Base-by-base conservation (phyloP, 64 coral and sea anemone genomes). In the Anthopleura sola region DNA sequence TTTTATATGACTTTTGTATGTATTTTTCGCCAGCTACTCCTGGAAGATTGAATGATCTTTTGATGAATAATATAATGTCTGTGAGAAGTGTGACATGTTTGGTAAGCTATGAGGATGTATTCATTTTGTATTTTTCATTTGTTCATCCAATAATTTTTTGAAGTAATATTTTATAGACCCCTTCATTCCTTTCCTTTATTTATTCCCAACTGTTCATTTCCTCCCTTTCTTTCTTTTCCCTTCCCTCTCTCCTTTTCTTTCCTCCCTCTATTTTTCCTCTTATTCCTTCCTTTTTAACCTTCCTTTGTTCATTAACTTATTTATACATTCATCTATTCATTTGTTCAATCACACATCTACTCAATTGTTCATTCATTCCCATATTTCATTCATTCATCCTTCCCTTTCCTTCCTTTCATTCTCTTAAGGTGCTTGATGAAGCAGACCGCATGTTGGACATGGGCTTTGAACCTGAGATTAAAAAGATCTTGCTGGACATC, bases 391-490 rank as follows among this genome's bases (percentile, higher is more conserved):
- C 23, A 28, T 44, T 44, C 40, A 0, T 62, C 6, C 15, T 26
- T 26, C 15, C 26, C 2, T 32, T 33, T 33, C 14, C 10, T 32
- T 71, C 66, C 7, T 34, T 10, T 29, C n/a, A 17, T 71, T 75
- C n/a, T 39, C 24, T 17, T 1, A 29, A 99, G 97, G 92, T 99
- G 33, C 90, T 99, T 82, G 97, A 99, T 32, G 97, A 99, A 57
- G 97, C 97, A 38, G 97, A 99, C 26, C 87, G 97, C 7, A 99
- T 99, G 97, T 75, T 99, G 24, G 97, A 99, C 58, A 99, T 99
- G 97, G 97, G 97, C 37, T 99, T 99, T 90, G 97, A 99, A 82
- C 97, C 97, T 78, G 97, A 99, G 24, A 99, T 99, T 53, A 92
- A 86, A 44, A 99, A 99, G 56, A 99, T 99, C 62, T 85, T 99